Evolutionary conservation across 2,888 invertebrate species (phyloP).

Genomic region (Sycophila texana): DNA sequence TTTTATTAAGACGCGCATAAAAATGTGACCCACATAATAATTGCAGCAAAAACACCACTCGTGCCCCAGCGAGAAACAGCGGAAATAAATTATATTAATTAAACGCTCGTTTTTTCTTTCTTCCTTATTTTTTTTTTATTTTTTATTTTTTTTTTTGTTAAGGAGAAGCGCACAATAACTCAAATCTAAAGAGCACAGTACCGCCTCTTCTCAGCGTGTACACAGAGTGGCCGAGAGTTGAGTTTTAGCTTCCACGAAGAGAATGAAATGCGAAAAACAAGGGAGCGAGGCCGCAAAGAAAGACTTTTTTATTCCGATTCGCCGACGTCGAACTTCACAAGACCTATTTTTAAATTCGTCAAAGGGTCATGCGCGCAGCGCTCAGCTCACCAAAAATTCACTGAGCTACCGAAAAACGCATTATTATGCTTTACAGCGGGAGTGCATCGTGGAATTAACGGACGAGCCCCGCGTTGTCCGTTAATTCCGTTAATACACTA

Average conservation of each 20-base stretch:
- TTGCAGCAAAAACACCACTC: background rate
- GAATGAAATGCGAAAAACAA: conserved; percentile 14
- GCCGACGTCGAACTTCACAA: background rate
- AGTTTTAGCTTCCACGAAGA: background rate
- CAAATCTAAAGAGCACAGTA: background rate
- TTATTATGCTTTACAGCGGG: background rate
- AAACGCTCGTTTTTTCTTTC: conserved; percentile 9
- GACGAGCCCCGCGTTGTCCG: too few species aligned
- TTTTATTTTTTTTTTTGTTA: too few species aligned
- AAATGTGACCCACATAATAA: conserved; percentile 9
- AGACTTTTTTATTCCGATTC: conserved; percentile 27
- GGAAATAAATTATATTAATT: conserved; percentile 7
- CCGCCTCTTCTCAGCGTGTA: background rate
- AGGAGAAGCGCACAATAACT: background rate
- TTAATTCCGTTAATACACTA: too few species aligned
- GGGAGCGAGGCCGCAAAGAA: conserved; percentile 27
- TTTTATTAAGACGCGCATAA: background rate
- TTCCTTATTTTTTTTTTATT: too few species aligned
- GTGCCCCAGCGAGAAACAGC: background rate
- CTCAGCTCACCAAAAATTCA: background rate
- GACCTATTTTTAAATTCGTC: too few species aligned
- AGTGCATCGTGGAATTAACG: too few species aligned
- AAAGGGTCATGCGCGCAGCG: too few species aligned
- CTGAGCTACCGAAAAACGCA: too few species aligned
- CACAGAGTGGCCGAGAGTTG: too few species aligned